These are phyloP conservation scores for Dicentrarchus labrax DNA, from an alignment of 2,113 vertebrate genomes.

Conservation along the genomic window DNA sequence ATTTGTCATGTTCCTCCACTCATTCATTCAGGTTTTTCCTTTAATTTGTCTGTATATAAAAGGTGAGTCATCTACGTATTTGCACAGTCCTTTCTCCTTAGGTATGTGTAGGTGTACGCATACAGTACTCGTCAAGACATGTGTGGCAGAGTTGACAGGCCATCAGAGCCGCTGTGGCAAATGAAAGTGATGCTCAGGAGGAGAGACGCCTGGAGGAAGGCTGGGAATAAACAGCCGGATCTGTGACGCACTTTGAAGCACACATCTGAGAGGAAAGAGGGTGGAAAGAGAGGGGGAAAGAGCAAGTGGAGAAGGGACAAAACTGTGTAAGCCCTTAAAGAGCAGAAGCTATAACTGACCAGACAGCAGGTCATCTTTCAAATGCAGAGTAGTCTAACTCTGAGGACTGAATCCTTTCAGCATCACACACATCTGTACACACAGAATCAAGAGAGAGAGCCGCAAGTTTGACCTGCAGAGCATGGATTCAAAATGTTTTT, in stretches of 20 bases:
- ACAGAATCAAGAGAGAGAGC: not conserved
- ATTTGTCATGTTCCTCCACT: no score
- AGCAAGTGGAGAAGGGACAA: constrained; percentile 16
- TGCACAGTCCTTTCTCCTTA: not conserved
- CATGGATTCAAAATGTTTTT: constrained; percentile 5
- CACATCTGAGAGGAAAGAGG: constrained; percentile 56
- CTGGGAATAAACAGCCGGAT: constrained; percentile 74
- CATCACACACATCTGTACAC: constrained; percentile 6
- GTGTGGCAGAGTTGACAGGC: constrained; percentile 71
- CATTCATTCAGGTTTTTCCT: no score
- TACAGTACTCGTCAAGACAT: constrained; percentile 19
- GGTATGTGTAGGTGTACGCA: not conserved
- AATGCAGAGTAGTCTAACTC: constrained; percentile 45
- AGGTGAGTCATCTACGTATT: not conserved
- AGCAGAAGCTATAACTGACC: constrained; percentile 68
- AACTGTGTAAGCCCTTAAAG: constrained; percentile 42
- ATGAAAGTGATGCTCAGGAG: constrained; percentile 78
- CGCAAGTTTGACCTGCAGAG: constrained; percentile 6
- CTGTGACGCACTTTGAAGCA: constrained; percentile 78
- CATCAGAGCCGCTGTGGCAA: constrained; percentile 72
- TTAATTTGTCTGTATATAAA: not conserved
- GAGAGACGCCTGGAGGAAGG: constrained; percentile 71
- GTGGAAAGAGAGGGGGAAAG: constrained; percentile 14
- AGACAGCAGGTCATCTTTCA: constrained; percentile 63
- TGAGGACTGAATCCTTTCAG: constrained; percentile 18